Evolutionary conservation across 2,113 vertebrate genomes (phyloP), one percentile per base, ranked within the genome.

Genomic region (Lontra canadensis): DNA sequence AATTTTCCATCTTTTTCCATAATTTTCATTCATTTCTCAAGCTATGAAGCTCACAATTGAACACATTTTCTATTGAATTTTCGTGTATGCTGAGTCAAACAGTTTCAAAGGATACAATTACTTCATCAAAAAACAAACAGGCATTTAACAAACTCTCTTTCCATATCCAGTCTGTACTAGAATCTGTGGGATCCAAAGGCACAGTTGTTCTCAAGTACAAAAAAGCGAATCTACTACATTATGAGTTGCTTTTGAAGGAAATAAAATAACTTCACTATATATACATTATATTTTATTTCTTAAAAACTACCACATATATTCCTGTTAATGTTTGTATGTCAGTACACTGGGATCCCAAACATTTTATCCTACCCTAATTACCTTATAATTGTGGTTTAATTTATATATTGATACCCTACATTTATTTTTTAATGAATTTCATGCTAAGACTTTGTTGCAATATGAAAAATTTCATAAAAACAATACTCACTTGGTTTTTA

Each of bases 21-120:
- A 96, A 97, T 96, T 97, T 98, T 93, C 95, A 96, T 95, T 97
- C 92, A 94, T 96, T 95, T 97, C 79, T 97, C 87, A 96, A 97
- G 90, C 83, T 84, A 87, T 59, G 29, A 92, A 81, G 17, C 80
- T 97, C 78, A 95, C 90, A 97, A 78, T 71, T 88, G 85, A 94
- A 87, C 85, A 97, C 52, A 96, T 97, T 97, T 97, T 97, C 92
- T 96, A 93, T 79, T 81, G 90, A 79, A 65, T 85, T 92, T 97
- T 93, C 57, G 31, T 73, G 69, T 85, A 71, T 96, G 92, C 98
- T 98, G 94, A 97, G 90, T 96, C 90, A 93, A 93, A 97, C 21
- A 23, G 49, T 97, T 97, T 96, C 71, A 96, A 95, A 94, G 59
- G 65, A 92, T 63, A 92, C 90, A 97, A 98, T 97, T 55, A 91